Base-by-base conservation (phyloP, 2,113 vertebrate genomes). In the Ranitomeya variabilis region DNA sequence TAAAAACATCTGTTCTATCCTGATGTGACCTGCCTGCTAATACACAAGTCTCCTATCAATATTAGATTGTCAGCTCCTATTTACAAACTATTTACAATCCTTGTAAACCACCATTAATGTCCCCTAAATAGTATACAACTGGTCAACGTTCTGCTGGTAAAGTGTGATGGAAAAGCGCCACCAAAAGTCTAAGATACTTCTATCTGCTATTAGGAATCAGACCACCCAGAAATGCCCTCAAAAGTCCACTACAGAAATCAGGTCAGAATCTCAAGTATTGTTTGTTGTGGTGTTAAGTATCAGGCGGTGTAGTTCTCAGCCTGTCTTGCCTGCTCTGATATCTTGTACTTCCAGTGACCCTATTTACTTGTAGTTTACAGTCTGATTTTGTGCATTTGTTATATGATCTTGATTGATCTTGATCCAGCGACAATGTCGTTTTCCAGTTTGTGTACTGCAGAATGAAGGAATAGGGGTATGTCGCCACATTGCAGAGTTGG, bases 161-260 rank as follows among this genome's bases (percentile, higher is more conserved):
- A 62, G 18, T 31, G 19, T n/a, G 12, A 66, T 64, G 31, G 80
- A 51, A 66, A 11, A 83, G 45, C 8, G 8, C 66, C 18, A 45
- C 80, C 62, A n/a, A 14, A n/a, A 21, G 62, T 66, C 60, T 15
- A 10, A 76, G 26, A 66, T 52, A 54, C 19, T 19, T 55, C 31
- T 13, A 18, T 66, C 59, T 80, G 7, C n/a, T 82, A 59, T 71
- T 26, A 59, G 19, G 23, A 81, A 14, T 3, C 9, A 60, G 86
- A 52, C 78, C 78, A 87, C 66, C 64, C 66, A 31, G 79, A 21
- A 71, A 69, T 57, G 52, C 21, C 59, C 81, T 87, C 79, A 73
- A 37, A 37, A 81, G 37, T 21, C 37, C 37, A 66, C 23, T 55
- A 71, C 80, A 71, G 64, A 59, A 86, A 73, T 81, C 64, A 81